phyloP scores from a whole-genome alignment of 2,113 vertebrate species.

The Protobothrops flavoviridis region DNA sequence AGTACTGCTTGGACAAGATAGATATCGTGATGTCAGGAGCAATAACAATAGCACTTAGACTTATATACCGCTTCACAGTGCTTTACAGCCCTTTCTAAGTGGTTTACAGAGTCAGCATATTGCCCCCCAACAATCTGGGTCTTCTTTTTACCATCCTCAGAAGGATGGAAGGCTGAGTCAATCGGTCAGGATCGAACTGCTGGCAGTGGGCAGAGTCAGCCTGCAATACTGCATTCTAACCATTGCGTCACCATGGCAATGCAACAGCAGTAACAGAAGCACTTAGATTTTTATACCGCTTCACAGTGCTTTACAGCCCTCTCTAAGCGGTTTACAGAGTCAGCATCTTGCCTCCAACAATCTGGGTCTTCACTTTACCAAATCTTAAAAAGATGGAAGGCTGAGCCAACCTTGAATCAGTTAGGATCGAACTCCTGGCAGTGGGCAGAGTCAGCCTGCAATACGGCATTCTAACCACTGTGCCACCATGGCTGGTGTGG shows the following conservation, averaged over 20 bases:
- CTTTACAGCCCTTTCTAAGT: background rate
- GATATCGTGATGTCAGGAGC: background rate
- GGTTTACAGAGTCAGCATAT: background rate
- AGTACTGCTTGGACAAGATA: background rate
- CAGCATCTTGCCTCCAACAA: background rate
- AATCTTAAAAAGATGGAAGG: background rate
- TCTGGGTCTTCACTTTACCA: background rate
- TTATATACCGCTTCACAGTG: no score
- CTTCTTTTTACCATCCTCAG: background rate
- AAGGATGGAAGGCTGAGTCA: background rate
- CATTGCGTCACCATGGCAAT: background rate
- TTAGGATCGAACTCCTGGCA: background rate
- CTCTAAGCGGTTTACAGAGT: background rate
- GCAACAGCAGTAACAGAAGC: no score
- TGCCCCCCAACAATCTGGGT: background rate
- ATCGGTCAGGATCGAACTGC: background rate
- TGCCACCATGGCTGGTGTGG: background rate
- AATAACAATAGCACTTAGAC: background rate
- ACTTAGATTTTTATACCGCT: no score
- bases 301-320: background rate
- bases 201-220: background rate
- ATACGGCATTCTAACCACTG: background rate
- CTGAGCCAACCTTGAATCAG: background rate
- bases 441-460: background rate
- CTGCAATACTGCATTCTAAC: background rate